Evolutionary conservation across 2,888 invertebrate species (phyloP).

Genomic region (Liodrosophila aerea): DNA sequence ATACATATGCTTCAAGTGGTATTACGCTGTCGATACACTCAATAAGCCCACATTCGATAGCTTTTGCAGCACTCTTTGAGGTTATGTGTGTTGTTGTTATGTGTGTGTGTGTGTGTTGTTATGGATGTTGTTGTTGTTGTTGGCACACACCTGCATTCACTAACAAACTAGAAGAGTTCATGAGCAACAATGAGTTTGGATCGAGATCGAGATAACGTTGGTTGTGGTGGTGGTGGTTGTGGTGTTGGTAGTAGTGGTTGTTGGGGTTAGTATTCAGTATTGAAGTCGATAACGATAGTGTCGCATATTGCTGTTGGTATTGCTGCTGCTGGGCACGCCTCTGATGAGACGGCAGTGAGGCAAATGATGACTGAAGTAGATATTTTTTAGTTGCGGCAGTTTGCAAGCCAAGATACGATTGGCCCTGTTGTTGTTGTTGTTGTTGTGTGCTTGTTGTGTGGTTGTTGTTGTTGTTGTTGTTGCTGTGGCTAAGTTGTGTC

Average conservation of each 20-base stretch:
- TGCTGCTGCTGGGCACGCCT: constrained; percentile 80
- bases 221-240: constrained; percentile 73
- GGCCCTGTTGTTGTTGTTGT: constrained; percentile 62
- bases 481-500: constrained; percentile 82
- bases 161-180: constrained; percentile 81
- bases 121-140: constrained; percentile 23
- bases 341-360: constrained; percentile 59
- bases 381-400: constrained; percentile 82
- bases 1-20: not conserved
- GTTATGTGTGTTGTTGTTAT: constrained; percentile 24
- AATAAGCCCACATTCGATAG: not conserved
- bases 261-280: constrained; percentile 56
- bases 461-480: constrained; percentile 38
- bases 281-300: constrained; percentile 54
- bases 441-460: constrained; percentile 66
- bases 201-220: constrained; percentile 79
- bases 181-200: constrained; percentile 82
- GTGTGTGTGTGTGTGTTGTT: constrained; percentile 25
- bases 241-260: constrained; percentile 75
- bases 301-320: constrained; percentile 53
- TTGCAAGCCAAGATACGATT: constrained; percentile 79
- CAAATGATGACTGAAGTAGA: constrained; percentile 81
- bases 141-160: constrained; percentile 82
- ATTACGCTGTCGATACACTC: no score
- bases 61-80: not conserved